Evolutionary conservation across 2,888 invertebrate genomes (phyloP).

Genomic region (Spodoptera picta): DNA sequence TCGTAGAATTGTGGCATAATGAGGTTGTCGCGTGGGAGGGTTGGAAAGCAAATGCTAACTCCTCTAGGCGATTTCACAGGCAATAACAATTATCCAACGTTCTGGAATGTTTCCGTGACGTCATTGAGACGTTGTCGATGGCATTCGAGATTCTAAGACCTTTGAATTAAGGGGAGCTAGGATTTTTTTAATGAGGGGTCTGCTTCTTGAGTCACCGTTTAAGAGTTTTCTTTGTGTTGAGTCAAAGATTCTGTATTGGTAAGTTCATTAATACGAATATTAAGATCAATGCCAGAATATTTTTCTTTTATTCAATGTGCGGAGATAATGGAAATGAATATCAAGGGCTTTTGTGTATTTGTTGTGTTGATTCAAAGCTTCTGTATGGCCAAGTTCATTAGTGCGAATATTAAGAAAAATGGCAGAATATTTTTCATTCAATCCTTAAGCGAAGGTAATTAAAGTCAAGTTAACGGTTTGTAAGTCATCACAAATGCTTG

Average conservation of each 20-base stretch:
- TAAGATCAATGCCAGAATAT: too few species aligned
- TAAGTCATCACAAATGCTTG: not conserved
- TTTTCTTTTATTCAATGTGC: not conserved
- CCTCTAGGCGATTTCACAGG: slow-evolving; percentile 59
- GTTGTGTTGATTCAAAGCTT: too few species aligned
- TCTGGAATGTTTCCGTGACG: slow-evolving; percentile 60
- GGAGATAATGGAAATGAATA: too few species aligned
- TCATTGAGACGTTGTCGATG: slow-evolving; percentile 45
- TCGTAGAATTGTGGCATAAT: slow-evolving; percentile 47
- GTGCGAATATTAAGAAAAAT: too few species aligned
- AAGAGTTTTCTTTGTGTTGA: too few species aligned
- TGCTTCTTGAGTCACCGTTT: too few species aligned
- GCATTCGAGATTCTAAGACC: slow-evolving; percentile 15
- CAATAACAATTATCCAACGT: slow-evolving; percentile 69
- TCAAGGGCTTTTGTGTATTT: too few species aligned
- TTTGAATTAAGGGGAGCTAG: slow-evolving; percentile 17
- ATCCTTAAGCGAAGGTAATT: not conserved
- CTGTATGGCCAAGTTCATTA: too few species aligned
- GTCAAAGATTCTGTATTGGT: too few species aligned
- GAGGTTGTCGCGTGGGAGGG: slow-evolving; percentile 58
- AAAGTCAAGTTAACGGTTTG: not conserved
- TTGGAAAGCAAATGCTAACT: slow-evolving; percentile 51
- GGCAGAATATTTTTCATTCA: not conserved
- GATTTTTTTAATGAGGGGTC: too few species aligned
- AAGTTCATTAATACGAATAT: too few species aligned